Evolutionary conservation across 2,888 invertebrate species (phyloP).

Genomic region (Napeogenes inachia): DNA sequence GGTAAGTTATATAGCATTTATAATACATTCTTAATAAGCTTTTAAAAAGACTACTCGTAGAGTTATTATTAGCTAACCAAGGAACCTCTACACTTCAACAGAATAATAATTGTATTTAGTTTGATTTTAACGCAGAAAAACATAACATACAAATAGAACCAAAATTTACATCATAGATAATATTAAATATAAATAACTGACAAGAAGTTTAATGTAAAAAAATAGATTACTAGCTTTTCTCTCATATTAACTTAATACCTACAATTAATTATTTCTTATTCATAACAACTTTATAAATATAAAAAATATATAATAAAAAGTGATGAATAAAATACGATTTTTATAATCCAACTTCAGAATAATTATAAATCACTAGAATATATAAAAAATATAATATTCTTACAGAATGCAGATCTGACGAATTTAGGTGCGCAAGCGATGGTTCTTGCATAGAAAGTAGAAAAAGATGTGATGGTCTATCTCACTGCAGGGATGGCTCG

Average conservation of each 20-base stretch:
- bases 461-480: constrained; percentile 76
- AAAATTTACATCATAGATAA: too few relatives aligned
- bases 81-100: too few relatives aligned
- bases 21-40: too few relatives aligned
- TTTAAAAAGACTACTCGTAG: too few relatives aligned
- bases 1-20: constrained; percentile 48
- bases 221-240: neutral
- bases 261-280: too few relatives aligned
- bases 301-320: neutral
- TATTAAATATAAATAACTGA: too few relatives aligned
- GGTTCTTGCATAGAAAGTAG: constrained; percentile 78
- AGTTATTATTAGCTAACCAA: too few relatives aligned
- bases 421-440: constrained; percentile 79
- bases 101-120: too few relatives aligned
- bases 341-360: neutral
- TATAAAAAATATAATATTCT: constrained; percentile 12
- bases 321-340: too few relatives aligned
- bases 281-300: neutral
- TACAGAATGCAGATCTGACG: constrained; percentile 57
- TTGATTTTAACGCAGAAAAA: too few relatives aligned
- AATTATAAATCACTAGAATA: neutral
- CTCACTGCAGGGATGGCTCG: constrained; percentile 78
- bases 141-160: too few relatives aligned
- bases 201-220: too few relatives aligned
- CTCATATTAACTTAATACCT: neutral